phyloP scores from a whole-genome alignment of 2,113 vertebrate species.

The Notechis scutatus region DNA sequence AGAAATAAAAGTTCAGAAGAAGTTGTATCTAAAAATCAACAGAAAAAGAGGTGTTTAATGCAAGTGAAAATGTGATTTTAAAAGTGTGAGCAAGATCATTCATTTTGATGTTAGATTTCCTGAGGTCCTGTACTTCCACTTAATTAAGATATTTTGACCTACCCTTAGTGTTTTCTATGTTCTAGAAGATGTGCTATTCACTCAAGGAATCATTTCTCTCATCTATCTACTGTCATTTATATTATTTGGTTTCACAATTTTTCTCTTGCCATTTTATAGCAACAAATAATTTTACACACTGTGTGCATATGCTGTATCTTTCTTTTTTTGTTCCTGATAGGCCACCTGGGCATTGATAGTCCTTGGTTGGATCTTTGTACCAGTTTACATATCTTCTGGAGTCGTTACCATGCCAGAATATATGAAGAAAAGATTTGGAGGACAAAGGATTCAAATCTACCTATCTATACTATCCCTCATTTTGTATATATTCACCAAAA shows the following conservation, averaged over 20 bases:
- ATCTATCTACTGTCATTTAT: background rate
- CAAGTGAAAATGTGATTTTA: background rate
- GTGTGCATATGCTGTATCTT: background rate
- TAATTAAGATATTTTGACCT: background rate
- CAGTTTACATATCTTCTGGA: slow-evolving; percentile 84
- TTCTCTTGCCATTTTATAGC: background rate
- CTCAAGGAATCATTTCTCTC: background rate
- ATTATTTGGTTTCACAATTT: background rate
- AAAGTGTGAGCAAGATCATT: background rate
- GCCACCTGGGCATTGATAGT: slow-evolving; percentile 85
- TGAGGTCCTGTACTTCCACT: background rate
- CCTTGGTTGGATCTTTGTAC: slow-evolving; percentile 89
- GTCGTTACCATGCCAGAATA: slow-evolving; percentile 92
- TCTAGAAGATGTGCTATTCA: background rate
- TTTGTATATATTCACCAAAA: slow-evolving; percentile 89
- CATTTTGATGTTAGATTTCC: background rate
- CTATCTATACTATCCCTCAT: slow-evolving; percentile 86
- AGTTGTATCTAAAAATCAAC: background rate
- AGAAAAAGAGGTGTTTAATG: background rate
- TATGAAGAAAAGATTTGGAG: slow-evolving; percentile 87
- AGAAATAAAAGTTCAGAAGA: background rate
- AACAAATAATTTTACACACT: background rate
- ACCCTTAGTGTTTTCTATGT: background rate
- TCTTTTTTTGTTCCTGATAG: slow-evolving; percentile 60
- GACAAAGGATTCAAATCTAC: slow-evolving; percentile 86